phyloP scores from a whole-genome alignment of 2,888 invertebrate genomes.

The Desoria tigrina region DNA sequence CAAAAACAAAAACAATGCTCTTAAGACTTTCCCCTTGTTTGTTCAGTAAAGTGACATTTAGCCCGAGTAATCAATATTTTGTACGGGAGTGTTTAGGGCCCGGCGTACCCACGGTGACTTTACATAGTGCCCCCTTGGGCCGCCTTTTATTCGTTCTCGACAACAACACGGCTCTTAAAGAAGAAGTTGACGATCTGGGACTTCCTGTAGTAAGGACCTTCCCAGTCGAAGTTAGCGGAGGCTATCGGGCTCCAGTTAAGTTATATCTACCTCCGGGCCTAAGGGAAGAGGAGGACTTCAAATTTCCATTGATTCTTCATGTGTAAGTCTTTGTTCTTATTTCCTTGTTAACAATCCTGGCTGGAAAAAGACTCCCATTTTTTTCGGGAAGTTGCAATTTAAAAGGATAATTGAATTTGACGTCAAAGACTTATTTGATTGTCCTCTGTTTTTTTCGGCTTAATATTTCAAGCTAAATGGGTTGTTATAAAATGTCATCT shows the following conservation, averaged over 20 bases:
- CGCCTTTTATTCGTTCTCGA: conserved; percentile 57
- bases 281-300: conserved; percentile 77
- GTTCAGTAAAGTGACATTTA: conserved; percentile 53
- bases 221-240: conserved; percentile 67
- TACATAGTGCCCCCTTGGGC: conserved; percentile 51
- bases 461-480: too few species aligned
- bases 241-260: conserved; percentile 72
- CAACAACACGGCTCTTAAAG: conserved; percentile 67
- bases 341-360: conserved; percentile 1
- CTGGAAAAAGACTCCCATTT: not conserved
- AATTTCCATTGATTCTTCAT: conserved; percentile 76
- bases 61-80: conserved; percentile 60
- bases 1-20: conserved; percentile 29
- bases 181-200: conserved; percentile 68
- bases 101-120: conserved; percentile 57
- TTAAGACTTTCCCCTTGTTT: conserved; percentile 46
- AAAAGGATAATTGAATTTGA: too few species aligned
- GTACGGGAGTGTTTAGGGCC: conserved; percentile 76
- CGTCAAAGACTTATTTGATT: too few species aligned
- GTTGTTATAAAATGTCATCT: too few species aligned
- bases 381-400: not conserved
- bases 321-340: conserved; percentile 68
- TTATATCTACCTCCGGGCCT: conserved; percentile 80
- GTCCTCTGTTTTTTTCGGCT: too few species aligned
- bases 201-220: conserved; percentile 71